Base-by-base conservation (phyloP, 2,888 invertebrate species). In the Geophilus truncorum region DNA sequence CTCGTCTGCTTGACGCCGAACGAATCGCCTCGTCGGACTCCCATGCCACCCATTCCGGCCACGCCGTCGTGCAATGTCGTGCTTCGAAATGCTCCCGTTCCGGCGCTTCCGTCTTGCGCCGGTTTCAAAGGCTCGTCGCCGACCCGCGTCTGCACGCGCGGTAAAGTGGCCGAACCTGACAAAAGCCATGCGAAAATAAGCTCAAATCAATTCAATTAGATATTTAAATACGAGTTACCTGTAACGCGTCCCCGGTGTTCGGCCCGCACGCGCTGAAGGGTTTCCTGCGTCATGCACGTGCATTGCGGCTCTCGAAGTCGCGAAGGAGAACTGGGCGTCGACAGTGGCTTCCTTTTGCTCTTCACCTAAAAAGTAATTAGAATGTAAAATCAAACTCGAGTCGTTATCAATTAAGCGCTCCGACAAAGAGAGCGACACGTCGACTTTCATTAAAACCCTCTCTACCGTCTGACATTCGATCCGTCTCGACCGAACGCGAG, bases 271-370 rank as follows among this genome's bases (percentile, higher is more conserved):
- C 95, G 91, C 88, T 96, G 96, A 77, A 84, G 81, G 81, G 83
- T 84, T 88, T 96, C 96, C 84, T 95, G 93, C 81, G 95, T 93
- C 96, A 96, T 96, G 88, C 96, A 96, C 83, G 96, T 96, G 89
- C 96, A 96, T 87, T 96, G 96, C 75, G 95, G 94, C 88, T 96
- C 96, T 83, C 87, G 84, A 82, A 92, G 92, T 85, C 94, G 90
- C 86, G 94, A 95, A 80, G 97, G 96, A 83, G 96, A 96, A 28
- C 96, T 96, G 78, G 96, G 96, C 75, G 96, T 97, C 86, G 96
- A 97, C 84, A 94, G 90, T 78, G 95, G 95, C 90, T 95, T 95
- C 89, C 95, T 91, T 88, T 94, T 94, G 85, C 93, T 91, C 80
- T 85, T 85, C 80, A 86, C 85, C 82, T 85, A 79, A 78, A 78